These are phyloP conservation scores for Cacatua alba DNA, from an alignment of 2,113 vertebrate genomes.

Conservation along the genomic window DNA sequence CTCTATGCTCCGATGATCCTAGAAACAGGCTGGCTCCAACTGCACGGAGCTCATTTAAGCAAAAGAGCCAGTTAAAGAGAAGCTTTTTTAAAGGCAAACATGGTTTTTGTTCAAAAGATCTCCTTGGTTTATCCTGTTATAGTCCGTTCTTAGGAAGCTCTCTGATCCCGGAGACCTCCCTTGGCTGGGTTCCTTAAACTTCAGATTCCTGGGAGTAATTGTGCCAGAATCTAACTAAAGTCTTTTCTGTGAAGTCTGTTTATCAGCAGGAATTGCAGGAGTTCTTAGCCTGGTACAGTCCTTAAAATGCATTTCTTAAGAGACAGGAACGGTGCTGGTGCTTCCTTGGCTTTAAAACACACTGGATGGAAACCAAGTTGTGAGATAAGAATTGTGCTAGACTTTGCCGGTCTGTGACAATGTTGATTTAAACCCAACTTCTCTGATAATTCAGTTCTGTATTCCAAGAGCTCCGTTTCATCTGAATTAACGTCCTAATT, in stretches of 20 bases:
- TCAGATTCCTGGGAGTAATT: not conserved
- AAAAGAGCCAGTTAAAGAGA: not conserved
- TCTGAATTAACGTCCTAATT: not conserved
- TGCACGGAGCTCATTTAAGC: not conserved
- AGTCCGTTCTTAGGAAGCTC: not conserved
- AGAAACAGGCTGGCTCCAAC: not conserved
- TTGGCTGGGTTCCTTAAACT: not conserved
- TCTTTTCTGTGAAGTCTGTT: not conserved
- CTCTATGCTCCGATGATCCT: not conserved
- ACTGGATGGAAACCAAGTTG: not conserved
- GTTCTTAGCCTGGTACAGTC: not conserved
- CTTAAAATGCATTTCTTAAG: not conserved
- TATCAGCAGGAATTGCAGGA: not conserved
- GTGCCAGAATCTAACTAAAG: not conserved
- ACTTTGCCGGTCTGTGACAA: fast-evolving
- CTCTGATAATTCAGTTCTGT: not conserved
- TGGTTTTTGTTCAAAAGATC: not conserved
- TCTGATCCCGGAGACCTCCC: not conserved
- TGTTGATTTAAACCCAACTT: not conserved
- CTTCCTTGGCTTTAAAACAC: not conserved
- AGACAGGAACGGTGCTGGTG: not conserved
- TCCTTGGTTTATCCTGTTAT: not conserved
- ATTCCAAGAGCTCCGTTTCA: not conserved
- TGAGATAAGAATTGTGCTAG: not conserved
- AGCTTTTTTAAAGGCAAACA: not conserved